phyloP scores from a whole-genome alignment of 35 echinoderm and acorn worm species.

The Holothuria glaberrima region DNA sequence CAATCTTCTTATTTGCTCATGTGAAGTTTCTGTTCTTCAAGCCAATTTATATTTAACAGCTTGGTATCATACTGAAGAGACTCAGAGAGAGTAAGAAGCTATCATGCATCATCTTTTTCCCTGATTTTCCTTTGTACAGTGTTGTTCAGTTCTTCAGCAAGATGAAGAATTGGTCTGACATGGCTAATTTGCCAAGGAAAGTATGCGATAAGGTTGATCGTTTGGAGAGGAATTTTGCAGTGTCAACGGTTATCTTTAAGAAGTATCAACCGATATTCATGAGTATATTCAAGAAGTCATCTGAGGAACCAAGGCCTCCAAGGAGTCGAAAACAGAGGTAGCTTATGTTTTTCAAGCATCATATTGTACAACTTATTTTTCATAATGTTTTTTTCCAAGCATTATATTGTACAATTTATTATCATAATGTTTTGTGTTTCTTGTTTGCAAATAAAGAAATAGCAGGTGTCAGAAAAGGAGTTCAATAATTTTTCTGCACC shows the following conservation, averaged over 20 bases:
- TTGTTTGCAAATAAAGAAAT: no score
- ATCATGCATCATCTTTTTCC: not conserved
- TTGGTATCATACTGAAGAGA: no score
- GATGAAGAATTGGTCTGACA: conserved; percentile 99
- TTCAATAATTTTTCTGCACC: no score
- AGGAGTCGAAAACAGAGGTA: conserved; percentile 97
- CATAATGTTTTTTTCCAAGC: no score
- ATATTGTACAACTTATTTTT: not conserved
- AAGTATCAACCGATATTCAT: conserved; percentile 95
- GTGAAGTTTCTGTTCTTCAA: not conserved
- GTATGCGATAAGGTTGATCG: conserved; percentile 97
- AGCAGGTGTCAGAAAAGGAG: no score
- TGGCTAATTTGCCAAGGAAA: conserved; percentile 95
- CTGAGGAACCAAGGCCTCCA: conserved; percentile 61
- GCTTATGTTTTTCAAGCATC: not conserved
- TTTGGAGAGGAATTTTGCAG: conserved; percentile 91
- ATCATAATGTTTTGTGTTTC: no score
- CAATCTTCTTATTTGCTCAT: not conserved
- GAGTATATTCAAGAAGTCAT: conserved; percentile 70
- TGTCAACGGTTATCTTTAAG: conserved; percentile 97
- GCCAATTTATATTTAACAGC: no score
- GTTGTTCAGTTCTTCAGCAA: conserved; percentile 99
- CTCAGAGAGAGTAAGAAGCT: not conserved
- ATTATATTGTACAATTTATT: not conserved
- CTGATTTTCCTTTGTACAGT: conserved; percentile 56